A percentile compares a stretch with the other conserved stretches of the same genome.
These are phyloP conservation scores for Uromys caudimaculatus DNA, from an alignment of 2,797 vertebrate genomes.

Conservation along the genomic window DNA sequence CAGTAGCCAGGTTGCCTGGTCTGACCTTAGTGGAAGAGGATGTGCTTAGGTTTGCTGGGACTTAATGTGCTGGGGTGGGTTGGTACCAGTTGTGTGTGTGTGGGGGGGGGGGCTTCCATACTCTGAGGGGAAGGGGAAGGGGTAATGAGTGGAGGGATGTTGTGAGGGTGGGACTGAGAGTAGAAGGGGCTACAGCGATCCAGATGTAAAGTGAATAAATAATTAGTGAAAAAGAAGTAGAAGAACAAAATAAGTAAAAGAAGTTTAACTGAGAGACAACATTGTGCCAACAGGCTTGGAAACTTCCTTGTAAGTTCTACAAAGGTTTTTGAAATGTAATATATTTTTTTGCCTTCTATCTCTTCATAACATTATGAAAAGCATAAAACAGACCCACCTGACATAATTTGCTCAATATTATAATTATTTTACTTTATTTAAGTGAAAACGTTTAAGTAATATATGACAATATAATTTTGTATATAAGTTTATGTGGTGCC, in stretches of 20 bases:
- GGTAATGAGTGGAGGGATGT: no score
- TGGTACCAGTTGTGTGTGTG: no score
- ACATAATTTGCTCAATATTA: not conserved
- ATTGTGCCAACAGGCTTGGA: not conserved
- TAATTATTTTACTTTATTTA: not conserved
- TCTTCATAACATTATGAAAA: constrained; percentile 51
- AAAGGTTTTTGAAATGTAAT: constrained; percentile 12
- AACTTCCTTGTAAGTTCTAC: constrained; percentile 35
- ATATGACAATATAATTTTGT: not conserved
- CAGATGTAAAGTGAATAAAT: no score
- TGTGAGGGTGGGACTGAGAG: no score
- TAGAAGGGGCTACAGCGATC: no score
- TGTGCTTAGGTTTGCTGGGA: no score
- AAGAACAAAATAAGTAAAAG: not conserved
- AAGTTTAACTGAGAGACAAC: not conserved
- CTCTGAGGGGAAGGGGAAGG: no score
- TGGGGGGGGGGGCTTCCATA: no score
- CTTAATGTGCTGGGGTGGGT: no score
- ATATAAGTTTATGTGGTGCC: not conserved
- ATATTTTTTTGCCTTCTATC: not conserved
- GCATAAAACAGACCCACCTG: constrained; percentile 14
- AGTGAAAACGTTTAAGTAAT: not conserved
- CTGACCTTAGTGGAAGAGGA: no score
- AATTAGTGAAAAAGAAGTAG: no score
- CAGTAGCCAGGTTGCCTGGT: no score